Base-by-base conservation (phyloP, 2,797 vertebrate genomes). In the Glyptemys insculpta region DNA sequence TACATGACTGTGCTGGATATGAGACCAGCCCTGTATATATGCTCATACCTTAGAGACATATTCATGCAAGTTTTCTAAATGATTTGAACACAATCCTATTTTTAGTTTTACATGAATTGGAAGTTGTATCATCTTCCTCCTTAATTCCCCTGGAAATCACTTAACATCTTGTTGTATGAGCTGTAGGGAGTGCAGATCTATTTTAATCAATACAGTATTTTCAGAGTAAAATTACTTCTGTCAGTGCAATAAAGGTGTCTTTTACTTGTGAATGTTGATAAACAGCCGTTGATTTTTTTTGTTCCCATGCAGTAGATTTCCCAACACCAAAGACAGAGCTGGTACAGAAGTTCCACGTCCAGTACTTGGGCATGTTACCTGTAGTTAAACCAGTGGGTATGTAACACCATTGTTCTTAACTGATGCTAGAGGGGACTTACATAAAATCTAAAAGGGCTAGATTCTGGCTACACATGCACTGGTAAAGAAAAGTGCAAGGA, bases 271-370 rank as follows among this genome's bases (percentile, higher is more conserved):
- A 95, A 92, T 93, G 19, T 88, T 81, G 90, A 96, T 96, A 90
- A 97, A 85, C 34, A 87, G 49, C 62, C 94, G 84, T 74, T 89
- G 57, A 68, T 83, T 96, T 88, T 89, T 53, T 89, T 95, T 98
- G 87, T 97, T 98, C 95, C 97, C 88, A 94, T 97, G 97, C 95
- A 98, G 98, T 99, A 99, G 99, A 99, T 98, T 99, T 99, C 95
- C 99, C 99, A 93, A 99, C 99, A 98, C 99, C 99, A 99, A 99
- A 99, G 99, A 99, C 99, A 4, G 99, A 99, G 97, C 92, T 99
- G 98, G 99, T 99, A 59, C 99, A 99, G 98, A 99, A 99, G 98
- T 99, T 99, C 97, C 99, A 99, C 19, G 99, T 99, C 93, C 98
- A 99, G 95, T 99, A 99, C 98, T 91, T 99, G 97, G 99, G 99